Evolutionary conservation across 2,888 invertebrate genomes (phyloP).

Genomic region (Neria commutata): DNA sequence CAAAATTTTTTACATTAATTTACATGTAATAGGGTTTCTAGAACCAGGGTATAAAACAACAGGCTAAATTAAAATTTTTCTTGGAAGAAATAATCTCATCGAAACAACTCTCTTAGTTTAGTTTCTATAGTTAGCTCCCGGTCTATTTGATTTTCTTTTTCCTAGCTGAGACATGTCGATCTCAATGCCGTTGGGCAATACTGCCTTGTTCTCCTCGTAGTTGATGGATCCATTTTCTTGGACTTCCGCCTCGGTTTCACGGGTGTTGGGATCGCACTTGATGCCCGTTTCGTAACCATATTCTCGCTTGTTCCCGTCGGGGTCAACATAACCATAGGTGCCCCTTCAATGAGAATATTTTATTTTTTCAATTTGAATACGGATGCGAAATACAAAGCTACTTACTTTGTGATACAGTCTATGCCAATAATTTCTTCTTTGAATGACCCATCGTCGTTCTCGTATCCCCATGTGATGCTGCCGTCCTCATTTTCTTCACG

Average conservation of each 20-base stretch:
- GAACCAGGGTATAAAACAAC: too few relatives aligned
- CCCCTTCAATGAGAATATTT: conserved; percentile 63
- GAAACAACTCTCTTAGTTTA: too few relatives aligned
- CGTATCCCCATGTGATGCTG: conserved; percentile 87
- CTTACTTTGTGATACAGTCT: conserved; percentile 72
- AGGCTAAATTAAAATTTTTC: too few relatives aligned
- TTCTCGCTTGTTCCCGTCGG: conserved; percentile 80
- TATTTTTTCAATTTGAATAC: neutral
- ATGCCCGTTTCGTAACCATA: conserved; percentile 84
- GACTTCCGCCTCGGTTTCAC: conserved; percentile 63
- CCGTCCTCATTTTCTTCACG: conserved; percentile 77
- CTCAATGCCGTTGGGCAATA: conserved; percentile 74
- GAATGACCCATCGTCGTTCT: conserved; percentile 86
- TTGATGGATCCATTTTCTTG: conserved; percentile 72
- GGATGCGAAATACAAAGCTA: conserved; percentile 5
- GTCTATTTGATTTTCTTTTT: conserved; percentile 72
- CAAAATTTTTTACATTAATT: too few relatives aligned
- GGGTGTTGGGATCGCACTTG: conserved; percentile 65
- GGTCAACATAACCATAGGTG: conserved; percentile 84
- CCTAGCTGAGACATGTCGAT: conserved; percentile 74
- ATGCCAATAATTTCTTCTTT: conserved; percentile 83
- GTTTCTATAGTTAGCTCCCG: conserved; percentile 61
- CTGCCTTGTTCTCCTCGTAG: conserved; percentile 76
- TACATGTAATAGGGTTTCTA: too few relatives aligned
- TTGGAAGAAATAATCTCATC: too few relatives aligned